Evolutionary conservation across 2,797 vertebrate species (phyloP).

Genomic region (Paratrypauchen microcephalus): DNA sequence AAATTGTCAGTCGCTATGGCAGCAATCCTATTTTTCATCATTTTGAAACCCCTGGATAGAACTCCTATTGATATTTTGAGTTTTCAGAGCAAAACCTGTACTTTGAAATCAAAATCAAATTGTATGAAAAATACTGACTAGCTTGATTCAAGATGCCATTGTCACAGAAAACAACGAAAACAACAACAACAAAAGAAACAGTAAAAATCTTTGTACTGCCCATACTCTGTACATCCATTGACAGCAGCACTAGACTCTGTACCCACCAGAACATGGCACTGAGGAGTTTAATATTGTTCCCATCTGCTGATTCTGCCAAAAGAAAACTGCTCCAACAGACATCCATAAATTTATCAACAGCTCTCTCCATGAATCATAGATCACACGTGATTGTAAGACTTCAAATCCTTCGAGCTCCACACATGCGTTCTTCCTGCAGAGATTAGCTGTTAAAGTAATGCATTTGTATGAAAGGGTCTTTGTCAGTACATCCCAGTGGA

Average conservation of each 20-base stretch:
- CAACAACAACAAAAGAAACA: too few species aligned
- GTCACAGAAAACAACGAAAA: too few species aligned
- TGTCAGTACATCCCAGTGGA: slow-evolving; percentile 23
- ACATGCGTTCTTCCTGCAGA: slow-evolving; percentile 5
- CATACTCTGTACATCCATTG: too few species aligned
- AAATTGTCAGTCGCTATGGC: too few species aligned
- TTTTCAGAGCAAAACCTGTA: too few species aligned
- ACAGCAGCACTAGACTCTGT: background rate
- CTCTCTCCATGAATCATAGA: slow-evolving; percentile 55
- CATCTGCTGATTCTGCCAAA: slow-evolving; percentile 51
- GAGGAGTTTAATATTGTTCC: slow-evolving; percentile 28
- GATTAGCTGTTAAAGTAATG: slow-evolving; percentile 20
- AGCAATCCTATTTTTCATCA: too few species aligned
- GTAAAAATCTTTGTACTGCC: too few species aligned
- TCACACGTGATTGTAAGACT: slow-evolving; percentile 45
- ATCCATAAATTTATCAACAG: slow-evolving; percentile 49
- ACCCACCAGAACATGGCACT: slow-evolving; percentile 20
- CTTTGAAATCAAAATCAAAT: too few species aligned
- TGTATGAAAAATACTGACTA: too few species aligned
- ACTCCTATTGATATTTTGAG: too few species aligned
- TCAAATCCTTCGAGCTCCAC: slow-evolving; percentile 29
- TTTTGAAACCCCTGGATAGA: too few species aligned
- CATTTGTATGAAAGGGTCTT: slow-evolving; percentile 31
- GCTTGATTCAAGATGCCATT: too few species aligned
- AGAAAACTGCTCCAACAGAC: slow-evolving; percentile 24